These are phyloP conservation scores for Cydia amplana DNA, from an alignment of 1,140 invertebrate genomes.

Conservation along the genomic window DNA sequence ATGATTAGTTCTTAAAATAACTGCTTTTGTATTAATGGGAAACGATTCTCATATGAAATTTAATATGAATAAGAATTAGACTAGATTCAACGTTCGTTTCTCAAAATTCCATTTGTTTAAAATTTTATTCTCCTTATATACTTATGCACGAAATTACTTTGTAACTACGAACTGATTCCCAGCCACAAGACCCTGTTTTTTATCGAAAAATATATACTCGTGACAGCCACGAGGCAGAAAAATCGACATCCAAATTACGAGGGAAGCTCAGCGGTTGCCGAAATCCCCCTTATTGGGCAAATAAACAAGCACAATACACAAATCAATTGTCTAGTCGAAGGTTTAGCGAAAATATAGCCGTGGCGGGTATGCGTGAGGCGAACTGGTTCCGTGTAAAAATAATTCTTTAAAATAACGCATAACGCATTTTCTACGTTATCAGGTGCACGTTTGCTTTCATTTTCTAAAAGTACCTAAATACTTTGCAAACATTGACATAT, in stretches of 20 bases:
- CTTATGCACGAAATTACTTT: not conserved
- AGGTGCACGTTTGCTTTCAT: no score
- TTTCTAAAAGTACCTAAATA: no score
- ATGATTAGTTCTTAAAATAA: no score
- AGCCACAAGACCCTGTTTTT: not conserved
- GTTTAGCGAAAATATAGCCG: slow-evolving; percentile 46
- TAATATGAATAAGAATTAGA: no score
- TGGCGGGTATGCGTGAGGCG: slow-evolving; percentile 8
- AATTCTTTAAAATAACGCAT: not conserved
- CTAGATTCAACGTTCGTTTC: no score
- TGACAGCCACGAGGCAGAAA: slow-evolving; percentile 8
- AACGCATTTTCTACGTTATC: no score
- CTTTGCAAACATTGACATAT: no score
- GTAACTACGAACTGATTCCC: not conserved
- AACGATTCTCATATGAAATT: no score
- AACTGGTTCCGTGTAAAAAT: slow-evolving; percentile 38
- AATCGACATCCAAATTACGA: slow-evolving; percentile 36
- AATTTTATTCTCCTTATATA: not conserved
- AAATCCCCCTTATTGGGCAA: slow-evolving; percentile 61
- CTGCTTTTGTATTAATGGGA: no score
- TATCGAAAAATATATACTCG: not conserved
- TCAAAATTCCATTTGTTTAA: not conserved
- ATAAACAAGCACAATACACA: slow-evolving; percentile 56
- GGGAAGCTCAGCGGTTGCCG: slow-evolving; percentile 46
- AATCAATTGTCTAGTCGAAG: slow-evolving; percentile 56